Evolutionary conservation across 2,113 vertebrate genomes (phyloP).

Genomic region (Hymenochirus boettgeri): DNA sequence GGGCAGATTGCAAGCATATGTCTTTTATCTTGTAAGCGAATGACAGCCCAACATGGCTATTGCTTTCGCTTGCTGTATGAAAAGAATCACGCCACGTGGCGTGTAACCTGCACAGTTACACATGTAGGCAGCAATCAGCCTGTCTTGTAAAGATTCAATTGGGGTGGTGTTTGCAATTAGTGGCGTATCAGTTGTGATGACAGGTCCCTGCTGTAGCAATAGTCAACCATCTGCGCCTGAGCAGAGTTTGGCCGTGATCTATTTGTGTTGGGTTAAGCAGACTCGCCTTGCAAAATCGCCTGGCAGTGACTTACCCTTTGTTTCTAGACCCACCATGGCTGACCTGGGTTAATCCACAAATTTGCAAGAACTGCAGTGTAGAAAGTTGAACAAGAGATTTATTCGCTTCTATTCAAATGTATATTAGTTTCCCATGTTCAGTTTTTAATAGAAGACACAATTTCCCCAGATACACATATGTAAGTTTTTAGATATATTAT

Average conservation of each 20-base stretch:
- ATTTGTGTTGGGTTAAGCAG: conserved; percentile 11
- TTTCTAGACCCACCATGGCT: too few relatives aligned
- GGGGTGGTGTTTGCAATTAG: conserved; percentile 44
- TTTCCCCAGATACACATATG: too few relatives aligned
- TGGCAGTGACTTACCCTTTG: not conserved
- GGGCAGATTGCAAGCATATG: conserved; percentile 44
- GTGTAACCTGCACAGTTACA: conserved; percentile 10
- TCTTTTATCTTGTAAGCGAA: conserved; percentile 36
- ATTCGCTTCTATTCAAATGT: too few relatives aligned
- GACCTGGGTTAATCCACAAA: too few relatives aligned
- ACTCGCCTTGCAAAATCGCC: not conserved
- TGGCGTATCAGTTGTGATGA: conserved; percentile 1
- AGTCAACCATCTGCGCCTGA: conserved; percentile 46
- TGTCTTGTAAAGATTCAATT: conserved; percentile 40
- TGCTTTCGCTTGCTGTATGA: not conserved
- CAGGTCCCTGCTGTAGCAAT: conserved; percentile 21
- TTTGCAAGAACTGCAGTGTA: too few relatives aligned
- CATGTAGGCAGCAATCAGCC: conserved; percentile 9
- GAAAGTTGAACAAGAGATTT: too few relatives aligned
- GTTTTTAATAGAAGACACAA: too few relatives aligned
- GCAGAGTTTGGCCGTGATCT: conserved; percentile 14
- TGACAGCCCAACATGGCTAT: conserved; percentile 23
- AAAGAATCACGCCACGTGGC: conserved; percentile 15
- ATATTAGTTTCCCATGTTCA: too few relatives aligned
- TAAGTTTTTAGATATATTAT: too few relatives aligned